A percentile compares a stretch with the other conserved stretches of the same genome.
Evolutionary conservation across 2,797 vertebrate species (phyloP).

Genomic region (Avahi laniger): DNA sequence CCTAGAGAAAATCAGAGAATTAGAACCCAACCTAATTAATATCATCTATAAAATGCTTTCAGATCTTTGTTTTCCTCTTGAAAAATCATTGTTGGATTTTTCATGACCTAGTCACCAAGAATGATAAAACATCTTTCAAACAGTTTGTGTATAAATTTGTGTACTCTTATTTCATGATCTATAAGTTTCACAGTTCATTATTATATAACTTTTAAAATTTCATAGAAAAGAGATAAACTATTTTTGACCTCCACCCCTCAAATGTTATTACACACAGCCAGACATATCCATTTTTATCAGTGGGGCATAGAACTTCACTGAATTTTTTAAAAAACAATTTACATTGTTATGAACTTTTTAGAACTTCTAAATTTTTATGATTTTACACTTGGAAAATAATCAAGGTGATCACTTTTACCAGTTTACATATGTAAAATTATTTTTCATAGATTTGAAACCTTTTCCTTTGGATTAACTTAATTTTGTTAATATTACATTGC

Average conservation of each 20-base stretch:
- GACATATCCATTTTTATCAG: not conserved
- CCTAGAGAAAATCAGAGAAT: not conserved
- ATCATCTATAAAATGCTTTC: not conserved
- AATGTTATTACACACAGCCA: not conserved
- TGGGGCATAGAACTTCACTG: not conserved
- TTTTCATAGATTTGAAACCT: not conserved
- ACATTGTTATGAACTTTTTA: not conserved
- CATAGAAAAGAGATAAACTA: not conserved
- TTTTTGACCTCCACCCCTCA: not conserved
- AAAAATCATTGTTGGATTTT: not conserved
- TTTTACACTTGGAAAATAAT: constrained; percentile 6
- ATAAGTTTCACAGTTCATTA: not conserved
- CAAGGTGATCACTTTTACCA: not conserved
- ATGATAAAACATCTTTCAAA: not conserved
- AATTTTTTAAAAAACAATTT: not conserved
- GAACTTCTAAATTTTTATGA: not conserved
- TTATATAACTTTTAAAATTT: not conserved
- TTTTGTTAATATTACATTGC: not conserved
- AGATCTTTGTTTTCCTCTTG: not conserved
- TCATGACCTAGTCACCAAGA: not conserved
- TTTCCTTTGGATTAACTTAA: not conserved
- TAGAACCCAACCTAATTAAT: not conserved
- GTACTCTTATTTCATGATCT: not conserved
- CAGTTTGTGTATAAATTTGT: not conserved
- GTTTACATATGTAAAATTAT: not conserved